These are phyloP conservation scores for Solen grandis DNA, from an alignment of 1,140 invertebrate genomes.

Conservation along the genomic window DNA sequence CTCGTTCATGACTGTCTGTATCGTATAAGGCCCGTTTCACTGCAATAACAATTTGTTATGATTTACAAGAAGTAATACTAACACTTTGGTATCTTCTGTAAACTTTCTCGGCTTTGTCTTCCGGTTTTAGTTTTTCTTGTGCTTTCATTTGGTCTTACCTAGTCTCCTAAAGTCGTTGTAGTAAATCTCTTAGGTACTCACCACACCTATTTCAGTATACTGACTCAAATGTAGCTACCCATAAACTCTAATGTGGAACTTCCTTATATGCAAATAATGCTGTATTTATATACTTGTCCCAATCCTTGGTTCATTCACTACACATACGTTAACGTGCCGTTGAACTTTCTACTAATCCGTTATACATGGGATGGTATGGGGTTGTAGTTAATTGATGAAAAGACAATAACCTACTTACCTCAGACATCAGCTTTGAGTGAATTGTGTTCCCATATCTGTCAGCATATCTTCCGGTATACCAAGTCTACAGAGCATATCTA, in stretches of 20 bases:
- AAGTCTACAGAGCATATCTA: constrained; percentile 75
- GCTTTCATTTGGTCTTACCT: constrained; percentile 41
- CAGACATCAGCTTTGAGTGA: constrained; percentile 60
- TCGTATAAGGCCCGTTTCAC: constrained; percentile 48
- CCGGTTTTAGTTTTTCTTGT: constrained; percentile 50
- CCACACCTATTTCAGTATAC: constrained; percentile 66
- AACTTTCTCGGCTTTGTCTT: constrained; percentile 31
- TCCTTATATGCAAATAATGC: constrained; percentile 60
- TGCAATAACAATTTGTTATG: constrained; percentile 53
- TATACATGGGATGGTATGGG: too few species aligned
- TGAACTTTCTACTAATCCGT: constrained; percentile 56
- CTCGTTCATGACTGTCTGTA: background rate
- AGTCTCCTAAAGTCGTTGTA: constrained; percentile 66
- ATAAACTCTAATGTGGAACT: constrained; percentile 47
- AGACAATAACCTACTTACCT: constrained; percentile 52
- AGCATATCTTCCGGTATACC: constrained; percentile 76
- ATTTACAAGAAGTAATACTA: too few species aligned
- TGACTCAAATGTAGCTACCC: constrained; percentile 70
- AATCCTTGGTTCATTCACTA: too few species aligned
- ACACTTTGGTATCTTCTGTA: too few species aligned
- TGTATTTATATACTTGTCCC: constrained; percentile 56
- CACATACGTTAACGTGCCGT: constrained; percentile 58
- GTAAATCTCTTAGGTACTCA: constrained; percentile 64
- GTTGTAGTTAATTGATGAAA: constrained; percentile 54
- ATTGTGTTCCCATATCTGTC: constrained; percentile 58